phyloP scores from a whole-genome alignment of 2,797 vertebrate genomes.

The Clarias fuscus region DNA sequence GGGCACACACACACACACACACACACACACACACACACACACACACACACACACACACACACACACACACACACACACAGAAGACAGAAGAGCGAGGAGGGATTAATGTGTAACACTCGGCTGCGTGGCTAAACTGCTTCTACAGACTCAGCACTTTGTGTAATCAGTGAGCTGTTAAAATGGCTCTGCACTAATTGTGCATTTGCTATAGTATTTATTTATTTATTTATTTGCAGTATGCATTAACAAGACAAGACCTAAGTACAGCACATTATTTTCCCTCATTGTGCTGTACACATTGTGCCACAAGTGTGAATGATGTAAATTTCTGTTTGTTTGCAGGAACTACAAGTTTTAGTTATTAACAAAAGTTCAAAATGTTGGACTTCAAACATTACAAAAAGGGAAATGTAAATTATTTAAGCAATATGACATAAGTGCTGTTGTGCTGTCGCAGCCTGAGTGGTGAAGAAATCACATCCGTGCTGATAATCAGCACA shows the following conservation, averaged over 20 bases:
- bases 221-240: background rate
- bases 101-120: slow-evolving; percentile 26
- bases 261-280: background rate
- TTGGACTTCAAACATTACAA: background rate
- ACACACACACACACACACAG: slow-evolving; percentile 21
- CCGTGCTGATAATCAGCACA: too few relatives aligned
- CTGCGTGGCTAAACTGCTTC: slow-evolving; percentile 14
- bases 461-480: too few relatives aligned
- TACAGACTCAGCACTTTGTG: slow-evolving; percentile 36
- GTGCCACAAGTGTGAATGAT: background rate
- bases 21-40: background rate
- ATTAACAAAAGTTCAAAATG: background rate
- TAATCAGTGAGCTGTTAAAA: slow-evolving; percentile 9
- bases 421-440: too few relatives aligned
- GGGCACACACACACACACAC: background rate
- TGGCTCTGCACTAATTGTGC: slow-evolving; percentile 10
- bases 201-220: background rate
- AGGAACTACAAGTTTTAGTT: background rate
- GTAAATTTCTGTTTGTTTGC: background rate
- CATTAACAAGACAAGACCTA: background rate
- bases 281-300: background rate
- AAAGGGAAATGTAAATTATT: background rate
- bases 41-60: slow-evolving; percentile 31
- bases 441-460: too few relatives aligned
- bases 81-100: background rate